Percentiles rank a stretch among this genome's conserved stretches.
These are phyloP conservation scores for Camelus bactrianus DNA, from an alignment of 2,113 vertebrate genomes.

Conservation along the genomic window DNA sequence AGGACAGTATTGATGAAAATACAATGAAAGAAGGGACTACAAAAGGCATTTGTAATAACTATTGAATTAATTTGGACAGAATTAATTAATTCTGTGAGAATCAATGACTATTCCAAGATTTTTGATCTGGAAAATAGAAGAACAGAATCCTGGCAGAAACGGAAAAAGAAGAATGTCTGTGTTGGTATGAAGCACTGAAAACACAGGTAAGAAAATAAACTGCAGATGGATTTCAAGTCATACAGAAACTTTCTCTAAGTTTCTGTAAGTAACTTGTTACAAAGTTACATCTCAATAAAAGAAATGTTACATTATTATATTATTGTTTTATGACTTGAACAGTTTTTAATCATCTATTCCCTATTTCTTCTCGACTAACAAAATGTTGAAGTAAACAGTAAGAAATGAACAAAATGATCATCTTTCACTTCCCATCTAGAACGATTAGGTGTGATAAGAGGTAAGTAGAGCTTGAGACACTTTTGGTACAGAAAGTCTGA, in stretches of 20 bases:
- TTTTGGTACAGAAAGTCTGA: background rate
- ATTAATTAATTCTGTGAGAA: background rate
- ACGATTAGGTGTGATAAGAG: background rate
- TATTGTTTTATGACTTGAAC: conserved; percentile 14
- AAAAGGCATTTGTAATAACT: conserved; percentile 25
- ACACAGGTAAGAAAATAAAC: background rate
- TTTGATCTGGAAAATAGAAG: background rate
- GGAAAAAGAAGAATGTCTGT: background rate
- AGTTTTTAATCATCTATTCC: conserved; percentile 23
- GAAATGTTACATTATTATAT: background rate
- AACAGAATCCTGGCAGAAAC: background rate
- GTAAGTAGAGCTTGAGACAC: background rate
- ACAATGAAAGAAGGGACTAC: background rate
- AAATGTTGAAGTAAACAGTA: background rate
- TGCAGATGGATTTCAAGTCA: background rate
- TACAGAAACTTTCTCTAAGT: background rate
- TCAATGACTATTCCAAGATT: background rate
- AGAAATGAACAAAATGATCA: background rate
- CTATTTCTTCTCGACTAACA: conserved; percentile 48
- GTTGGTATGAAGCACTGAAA: background rate
- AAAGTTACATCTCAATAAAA: conserved; percentile 24
- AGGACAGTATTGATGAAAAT: background rate
- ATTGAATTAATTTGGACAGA: background rate
- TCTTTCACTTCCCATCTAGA: conserved; percentile 32
- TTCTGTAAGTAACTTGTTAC: background rate